Evolutionary conservation across 1,140 invertebrate species (phyloP), one percentile per base, ranked within the genome.

Genomic region (Harpegnathos saltator): DNA sequence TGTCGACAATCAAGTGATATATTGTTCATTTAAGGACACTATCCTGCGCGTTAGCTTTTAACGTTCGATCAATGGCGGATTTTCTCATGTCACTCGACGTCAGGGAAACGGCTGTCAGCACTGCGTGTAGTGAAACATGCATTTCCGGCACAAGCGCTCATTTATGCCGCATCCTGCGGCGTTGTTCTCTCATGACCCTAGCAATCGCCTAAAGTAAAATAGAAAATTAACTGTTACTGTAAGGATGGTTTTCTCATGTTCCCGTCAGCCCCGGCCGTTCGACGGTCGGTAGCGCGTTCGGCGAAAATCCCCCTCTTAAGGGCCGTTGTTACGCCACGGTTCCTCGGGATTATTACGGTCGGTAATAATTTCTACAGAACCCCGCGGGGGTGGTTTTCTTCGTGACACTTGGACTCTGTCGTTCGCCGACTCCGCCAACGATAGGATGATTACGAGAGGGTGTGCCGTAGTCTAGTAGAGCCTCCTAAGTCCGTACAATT

Each of bases 351-450:
- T 89, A 80, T 85, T 85, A 86, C 58, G 26, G 48, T 26, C 19
- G 50, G 85, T 69, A 87, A 89, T 87, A 85, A 88, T 87, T 90
- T 85, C 44, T 33, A 11, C 44, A 29, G n/a, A 38, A 69, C 58
- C 48, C 54, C 19, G 44, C 11, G 33, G 17, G n/a, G 33, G 17
- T 38, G n/a, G 33, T 58, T 71, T 69, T 66, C 26, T 81, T 26
- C 1, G 15, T 3, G 24, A 38, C 19, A 65, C 9, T 33, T 59
- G 26, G n/a, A 74, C 14, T 44, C 7, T 12, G 59, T n/a, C 19
- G 54, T 58, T 63, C 48, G 58, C 44, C 52, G 56, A 19, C 24
- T 22, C 3, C 12, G 26, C 19, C 17, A 52, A 9, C 22, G 24
- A 38, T 17, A 56, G 29, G 19, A 14, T 44, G 24, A 50, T 50